Conservation (phyloP, 2,888 invertebrate species). For the Pegoplata infirma region DNA sequence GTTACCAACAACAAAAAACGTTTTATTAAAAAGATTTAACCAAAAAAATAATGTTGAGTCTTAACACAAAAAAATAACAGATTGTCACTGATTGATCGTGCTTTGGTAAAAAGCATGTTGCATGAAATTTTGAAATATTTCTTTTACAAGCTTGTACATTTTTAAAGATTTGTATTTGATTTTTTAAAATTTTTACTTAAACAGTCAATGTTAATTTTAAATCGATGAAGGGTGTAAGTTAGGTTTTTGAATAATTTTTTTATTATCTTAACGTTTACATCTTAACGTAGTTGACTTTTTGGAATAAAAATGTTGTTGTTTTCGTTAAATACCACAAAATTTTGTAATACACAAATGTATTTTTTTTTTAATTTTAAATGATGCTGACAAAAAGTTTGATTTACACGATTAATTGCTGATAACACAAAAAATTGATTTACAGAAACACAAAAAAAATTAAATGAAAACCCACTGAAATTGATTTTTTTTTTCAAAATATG, state of each 20-base stretch:
- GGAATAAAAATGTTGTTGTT: background rate
- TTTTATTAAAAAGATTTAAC: conserved; percentile 68
- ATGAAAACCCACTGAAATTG: conserved; percentile 11
- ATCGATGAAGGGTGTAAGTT: conserved; percentile 47
- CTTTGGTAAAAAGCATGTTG: conserved; percentile 49
- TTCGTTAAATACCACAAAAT: conserved; percentile 34
- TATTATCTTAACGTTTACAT: conserved; percentile 54
- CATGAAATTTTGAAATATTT: conserved; percentile 40
- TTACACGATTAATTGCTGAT: conserved; percentile 76
- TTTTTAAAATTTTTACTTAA: conserved; percentile 11
- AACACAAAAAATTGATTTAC: too few relatives aligned
- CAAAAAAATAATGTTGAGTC: conserved; percentile 34
- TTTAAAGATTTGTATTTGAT: background rate
- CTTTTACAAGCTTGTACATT: conserved; percentile 19
- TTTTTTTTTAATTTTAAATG: conserved; percentile 67
- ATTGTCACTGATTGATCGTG: conserved; percentile 75
- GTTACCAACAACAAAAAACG: conserved; percentile 38
- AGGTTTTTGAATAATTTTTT: too few relatives aligned
- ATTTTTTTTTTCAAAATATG: conserved; percentile 14
- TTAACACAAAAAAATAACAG: conserved; percentile 13
- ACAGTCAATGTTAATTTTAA: conserved; percentile 14
- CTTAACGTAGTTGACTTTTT: conserved; percentile 47
- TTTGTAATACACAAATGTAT: conserved; percentile 42
- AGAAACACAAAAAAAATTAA: too few relatives aligned
- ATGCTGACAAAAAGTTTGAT: conserved; percentile 76